A percentile compares a stretch with the other conserved stretches of the same genome.
phyloP scores from a whole-genome alignment of 2,113 vertebrate genomes.

The Centrocercus urophasianus region DNA sequence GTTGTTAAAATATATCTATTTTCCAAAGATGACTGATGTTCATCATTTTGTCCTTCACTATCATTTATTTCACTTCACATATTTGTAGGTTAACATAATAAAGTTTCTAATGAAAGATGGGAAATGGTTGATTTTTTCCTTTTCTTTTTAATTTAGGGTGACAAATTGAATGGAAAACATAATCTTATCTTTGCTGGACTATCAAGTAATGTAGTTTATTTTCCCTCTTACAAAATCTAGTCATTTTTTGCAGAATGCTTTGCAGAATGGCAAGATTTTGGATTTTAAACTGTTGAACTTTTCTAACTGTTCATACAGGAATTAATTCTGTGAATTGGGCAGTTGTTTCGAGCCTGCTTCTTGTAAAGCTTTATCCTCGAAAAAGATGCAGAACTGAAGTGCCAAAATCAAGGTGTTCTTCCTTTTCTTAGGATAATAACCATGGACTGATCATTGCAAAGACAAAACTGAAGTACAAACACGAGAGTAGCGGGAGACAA shows the following conservation, averaged over 20 bases:
- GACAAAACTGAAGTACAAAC: background rate
- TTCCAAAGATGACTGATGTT: constrained; percentile 71
- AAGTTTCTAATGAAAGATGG: constrained; percentile 71
- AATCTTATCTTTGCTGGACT: background rate
- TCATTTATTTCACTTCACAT: constrained; percentile 55
- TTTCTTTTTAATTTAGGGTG: background rate
- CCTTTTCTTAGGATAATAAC: background rate
- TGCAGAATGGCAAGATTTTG: background rate
- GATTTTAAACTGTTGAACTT: background rate
- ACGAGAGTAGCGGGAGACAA: background rate
- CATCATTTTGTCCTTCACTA: constrained; percentile 43
- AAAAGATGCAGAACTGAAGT: background rate
- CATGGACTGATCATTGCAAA: background rate
- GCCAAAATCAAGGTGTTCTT: background rate
- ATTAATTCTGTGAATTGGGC: rapidly evolving
- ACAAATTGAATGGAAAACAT: background rate
- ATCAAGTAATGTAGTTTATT: background rate
- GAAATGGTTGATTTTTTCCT: background rate
- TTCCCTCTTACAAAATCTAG: background rate
- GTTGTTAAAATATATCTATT: constrained; percentile 67
- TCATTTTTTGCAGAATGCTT: background rate
- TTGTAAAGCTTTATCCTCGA: background rate
- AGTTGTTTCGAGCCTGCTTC: background rate
- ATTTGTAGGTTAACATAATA: constrained; percentile 72
- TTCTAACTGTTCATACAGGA: background rate